Evolutionary conservation across 2,113 vertebrate species (phyloP).

Genomic region (Dascyllus trimaculatus): DNA sequence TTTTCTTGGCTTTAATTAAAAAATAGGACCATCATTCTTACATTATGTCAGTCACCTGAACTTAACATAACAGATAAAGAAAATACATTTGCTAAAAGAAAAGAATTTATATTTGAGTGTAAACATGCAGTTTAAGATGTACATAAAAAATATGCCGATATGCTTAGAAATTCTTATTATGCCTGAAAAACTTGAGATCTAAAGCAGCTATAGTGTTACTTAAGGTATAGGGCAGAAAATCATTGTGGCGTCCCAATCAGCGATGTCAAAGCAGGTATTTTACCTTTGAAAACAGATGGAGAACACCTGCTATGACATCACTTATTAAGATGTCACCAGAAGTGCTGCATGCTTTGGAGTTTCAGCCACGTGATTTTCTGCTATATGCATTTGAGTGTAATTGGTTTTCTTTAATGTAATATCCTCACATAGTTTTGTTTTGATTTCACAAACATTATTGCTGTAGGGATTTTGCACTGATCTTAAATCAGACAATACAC

Average conservation of each 20-base stretch:
- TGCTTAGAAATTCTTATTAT: not conserved
- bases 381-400: not conserved
- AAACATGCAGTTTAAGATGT: no score
- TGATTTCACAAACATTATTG: no score
- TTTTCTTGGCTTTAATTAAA: no score
- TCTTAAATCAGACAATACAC: no score
- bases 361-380: not conserved
- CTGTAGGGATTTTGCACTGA: no score
- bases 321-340: not conserved
- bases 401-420: not conserved
- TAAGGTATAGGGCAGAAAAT: conserved; percentile 27
- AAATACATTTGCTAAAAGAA: no score
- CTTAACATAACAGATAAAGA: no score
- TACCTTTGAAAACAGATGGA: conserved; percentile 23
- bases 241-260: conserved; percentile 26
- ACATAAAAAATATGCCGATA: not conserved
- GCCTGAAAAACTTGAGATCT: not conserved
- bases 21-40: no score
- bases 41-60: not conserved
- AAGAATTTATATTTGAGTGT: no score
- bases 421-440: not conserved
- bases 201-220: not conserved
- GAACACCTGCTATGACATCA: conserved; percentile 42
- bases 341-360: not conserved
- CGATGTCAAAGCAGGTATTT: not conserved